Conservation (phyloP, 2,113 vertebrate genomes). For the Rhagologus leucostigma region DNA sequence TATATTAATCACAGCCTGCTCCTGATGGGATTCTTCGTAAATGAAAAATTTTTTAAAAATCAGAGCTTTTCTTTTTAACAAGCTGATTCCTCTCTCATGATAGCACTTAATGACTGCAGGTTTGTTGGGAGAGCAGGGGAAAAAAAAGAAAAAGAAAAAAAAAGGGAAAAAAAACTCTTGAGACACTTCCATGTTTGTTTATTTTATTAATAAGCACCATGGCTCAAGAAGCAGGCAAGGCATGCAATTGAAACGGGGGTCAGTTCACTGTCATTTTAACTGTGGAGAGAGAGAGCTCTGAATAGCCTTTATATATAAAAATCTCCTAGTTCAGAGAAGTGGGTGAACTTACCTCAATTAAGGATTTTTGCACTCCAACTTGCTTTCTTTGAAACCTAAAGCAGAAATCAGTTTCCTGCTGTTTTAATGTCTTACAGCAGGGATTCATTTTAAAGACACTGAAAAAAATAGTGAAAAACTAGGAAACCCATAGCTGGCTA, state of each 20-base stretch:
- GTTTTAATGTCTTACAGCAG: background rate
- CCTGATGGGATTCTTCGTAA: conserved; percentile 66
- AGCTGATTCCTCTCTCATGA: conserved; percentile 53
- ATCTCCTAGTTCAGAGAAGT: background rate
- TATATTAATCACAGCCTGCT: conserved; percentile 78
- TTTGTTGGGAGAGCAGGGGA: background rate
- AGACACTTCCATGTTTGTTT: background rate
- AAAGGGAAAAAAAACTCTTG: background rate
- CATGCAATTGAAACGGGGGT: background rate
- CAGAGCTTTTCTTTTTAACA: conserved; percentile 59
- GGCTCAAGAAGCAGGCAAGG: background rate
- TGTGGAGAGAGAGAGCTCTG: background rate
- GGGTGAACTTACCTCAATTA: background rate
- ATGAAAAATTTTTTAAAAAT: background rate
- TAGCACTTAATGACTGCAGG: background rate
- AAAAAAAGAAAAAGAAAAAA: background rate
- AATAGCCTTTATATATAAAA: background rate
- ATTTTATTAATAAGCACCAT: background rate
- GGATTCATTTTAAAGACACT: background rate
- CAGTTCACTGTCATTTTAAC: background rate
- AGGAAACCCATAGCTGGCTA: background rate
- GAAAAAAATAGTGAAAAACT: background rate
- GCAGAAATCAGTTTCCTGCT: background rate
- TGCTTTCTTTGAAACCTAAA: background rate
- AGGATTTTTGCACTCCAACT: background rate